A percentile compares a stretch with the other conserved stretches of the same genome.
These are phyloP conservation scores for Unio pictorum DNA, from an alignment of 2,888 invertebrate species.

Conservation along the genomic window DNA sequence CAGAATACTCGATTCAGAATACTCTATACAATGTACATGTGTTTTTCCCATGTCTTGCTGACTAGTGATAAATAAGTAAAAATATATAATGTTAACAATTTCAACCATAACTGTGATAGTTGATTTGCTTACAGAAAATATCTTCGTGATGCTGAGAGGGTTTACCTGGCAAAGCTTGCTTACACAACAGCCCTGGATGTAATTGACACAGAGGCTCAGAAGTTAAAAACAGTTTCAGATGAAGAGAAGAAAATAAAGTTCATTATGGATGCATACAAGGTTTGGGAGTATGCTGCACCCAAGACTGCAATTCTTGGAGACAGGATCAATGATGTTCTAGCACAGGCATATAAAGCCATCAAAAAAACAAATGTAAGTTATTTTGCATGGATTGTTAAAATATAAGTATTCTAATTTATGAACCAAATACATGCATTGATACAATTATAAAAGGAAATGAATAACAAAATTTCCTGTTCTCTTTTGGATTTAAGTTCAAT, in stretches of 20 bases:
- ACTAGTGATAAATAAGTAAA: too few relatives aligned
- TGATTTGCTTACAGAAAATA: constrained; percentile 78
- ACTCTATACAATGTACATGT: too few relatives aligned
- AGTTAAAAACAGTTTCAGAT: constrained; percentile 72
- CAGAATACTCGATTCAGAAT: too few relatives aligned
- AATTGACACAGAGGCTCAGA: constrained; percentile 72
- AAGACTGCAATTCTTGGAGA: not conserved
- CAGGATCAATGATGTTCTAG: not conserved
- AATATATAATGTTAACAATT: too few relatives aligned
- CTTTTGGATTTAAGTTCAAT: too few relatives aligned
- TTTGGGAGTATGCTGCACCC: not conserved
- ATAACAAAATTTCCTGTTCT: too few relatives aligned
- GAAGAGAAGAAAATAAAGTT: constrained; percentile 60
- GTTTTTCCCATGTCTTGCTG: too few relatives aligned
- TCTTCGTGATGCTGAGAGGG: constrained; percentile 87
- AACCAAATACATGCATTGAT: too few relatives aligned
- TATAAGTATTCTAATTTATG: too few relatives aligned
- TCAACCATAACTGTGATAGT: too few relatives aligned
- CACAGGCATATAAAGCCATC: not conserved
- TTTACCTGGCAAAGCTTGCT: constrained; percentile 85
- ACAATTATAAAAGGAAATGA: too few relatives aligned
- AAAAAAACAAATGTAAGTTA: not conserved
- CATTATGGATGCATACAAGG: constrained; percentile 71
- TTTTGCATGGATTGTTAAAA: not conserved
- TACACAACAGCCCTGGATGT: constrained; percentile 70